phyloP scores from a whole-genome alignment of 2,797 vertebrate species.

The Cygnus olor region DNA sequence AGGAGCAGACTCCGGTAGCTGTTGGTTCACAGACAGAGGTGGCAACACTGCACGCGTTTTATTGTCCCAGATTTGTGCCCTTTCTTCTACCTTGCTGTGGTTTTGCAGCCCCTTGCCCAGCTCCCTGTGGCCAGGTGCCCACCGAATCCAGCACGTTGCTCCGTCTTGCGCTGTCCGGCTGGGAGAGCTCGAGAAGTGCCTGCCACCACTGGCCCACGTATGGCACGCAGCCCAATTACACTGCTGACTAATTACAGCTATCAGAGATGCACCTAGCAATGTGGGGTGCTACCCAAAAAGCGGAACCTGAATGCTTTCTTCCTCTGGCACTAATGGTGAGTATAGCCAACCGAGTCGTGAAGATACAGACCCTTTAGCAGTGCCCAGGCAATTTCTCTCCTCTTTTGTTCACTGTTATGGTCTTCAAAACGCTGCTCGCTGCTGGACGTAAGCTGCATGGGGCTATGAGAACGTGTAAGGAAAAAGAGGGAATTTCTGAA shows the following conservation, averaged over 20 bases:
- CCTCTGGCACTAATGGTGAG: neutral
- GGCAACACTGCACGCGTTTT: rapidly evolving
- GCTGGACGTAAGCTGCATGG: neutral
- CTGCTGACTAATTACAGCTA: neutral
- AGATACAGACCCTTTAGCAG: neutral
- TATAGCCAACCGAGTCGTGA: rapidly evolving
- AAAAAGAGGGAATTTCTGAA: rapidly evolving
- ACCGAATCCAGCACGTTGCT: neutral
- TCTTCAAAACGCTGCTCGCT: neutral
- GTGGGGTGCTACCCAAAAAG: neutral
- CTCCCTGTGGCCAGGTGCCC: too few relatives aligned
- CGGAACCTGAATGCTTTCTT: rapidly evolving
- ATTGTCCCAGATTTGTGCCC: rapidly evolving
- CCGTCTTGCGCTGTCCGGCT: rapidly evolving
- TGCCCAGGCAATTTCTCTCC: rapidly evolving
- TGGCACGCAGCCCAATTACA: neutral
- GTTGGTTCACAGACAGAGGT: neutral
- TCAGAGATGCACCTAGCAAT: rapidly evolving
- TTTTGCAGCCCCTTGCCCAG: neutral
- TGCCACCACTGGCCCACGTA: rapidly evolving
- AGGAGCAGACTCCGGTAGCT: neutral
- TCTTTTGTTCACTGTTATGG: rapidly evolving
- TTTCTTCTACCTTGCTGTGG: neutral
- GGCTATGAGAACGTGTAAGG: neutral
- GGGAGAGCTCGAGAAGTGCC: rapidly evolving